phyloP scores from a whole-genome alignment of 2,113 vertebrate species.

The Campylomormyrus numenius region DNA sequence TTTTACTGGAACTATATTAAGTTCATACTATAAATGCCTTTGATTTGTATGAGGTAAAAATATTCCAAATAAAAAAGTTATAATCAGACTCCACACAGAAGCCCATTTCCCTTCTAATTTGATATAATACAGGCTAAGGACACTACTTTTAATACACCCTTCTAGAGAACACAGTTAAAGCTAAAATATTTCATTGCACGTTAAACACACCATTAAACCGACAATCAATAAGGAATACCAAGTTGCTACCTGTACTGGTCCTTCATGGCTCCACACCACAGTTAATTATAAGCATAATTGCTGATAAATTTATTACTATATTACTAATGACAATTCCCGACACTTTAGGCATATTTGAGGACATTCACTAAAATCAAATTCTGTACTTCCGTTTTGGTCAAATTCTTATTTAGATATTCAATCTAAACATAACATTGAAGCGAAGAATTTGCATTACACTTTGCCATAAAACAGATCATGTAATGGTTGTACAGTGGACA shows the following conservation, averaged over 20 bases:
- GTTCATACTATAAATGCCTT: constrained; percentile 31
- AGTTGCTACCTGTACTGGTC: not conserved
- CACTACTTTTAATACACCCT: not conserved
- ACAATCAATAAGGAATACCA: not conserved
- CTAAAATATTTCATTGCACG: not conserved
- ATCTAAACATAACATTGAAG: not conserved
- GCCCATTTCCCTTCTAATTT: not conserved
- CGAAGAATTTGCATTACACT: not conserved
- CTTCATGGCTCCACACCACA: not conserved
- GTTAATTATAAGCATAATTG: not conserved
- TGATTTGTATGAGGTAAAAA: constrained; percentile 41
- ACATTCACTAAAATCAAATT: not conserved
- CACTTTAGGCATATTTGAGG: not conserved
- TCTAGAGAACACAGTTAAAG: not conserved
- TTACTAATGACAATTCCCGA: not conserved
- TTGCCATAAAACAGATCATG: not conserved
- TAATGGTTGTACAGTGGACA: not conserved
- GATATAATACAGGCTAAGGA: not conserved
- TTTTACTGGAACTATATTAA: constrained; percentile 16
- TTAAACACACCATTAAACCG: not conserved
- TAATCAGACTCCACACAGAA: constrained; percentile 3
- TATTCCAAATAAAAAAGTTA: constrained; percentile 13
- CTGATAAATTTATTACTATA: not conserved
- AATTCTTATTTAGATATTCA: not conserved
- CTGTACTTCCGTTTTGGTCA: not conserved